Base-by-base conservation (phyloP, 1,140 invertebrate species). In the Nasonia longicornis region DNA sequence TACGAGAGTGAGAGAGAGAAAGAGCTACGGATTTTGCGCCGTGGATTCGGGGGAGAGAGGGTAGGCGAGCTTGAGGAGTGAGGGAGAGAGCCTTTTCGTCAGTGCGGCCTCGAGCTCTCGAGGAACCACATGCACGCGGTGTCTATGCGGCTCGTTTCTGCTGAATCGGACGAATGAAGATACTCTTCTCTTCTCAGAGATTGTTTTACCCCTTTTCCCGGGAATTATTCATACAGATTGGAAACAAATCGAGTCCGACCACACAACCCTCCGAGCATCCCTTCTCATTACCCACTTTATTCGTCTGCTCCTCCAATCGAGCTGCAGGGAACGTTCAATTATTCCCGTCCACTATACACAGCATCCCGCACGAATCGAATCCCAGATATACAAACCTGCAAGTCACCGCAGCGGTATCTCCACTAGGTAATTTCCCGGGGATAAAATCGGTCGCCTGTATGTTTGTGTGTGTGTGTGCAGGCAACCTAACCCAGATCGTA, bases 401-500 rank as follows among this genome's bases (percentile, higher is more conserved):
- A 16, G 20, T 71, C 22, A 31, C 69, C 26, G 29, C 71, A 20
- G 71, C 11, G 12, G n/a, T n/a, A 26, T 58, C 52, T n/a, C 20
- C 14, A 14, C 20, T 58, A 16, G 45, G 71, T 26, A 52, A 73
- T 52, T 73, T 42, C 45, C 45, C 38, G 22, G 22, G 75, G 58
- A 77, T 67, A 67, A 77, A 77, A 67, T 11, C n/a, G 75, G 20
- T 77, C 20, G 20, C 2, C 7, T 35, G 52, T 29, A 6, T 35
- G 66, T 29, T 2, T 16, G 71, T 29, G 22, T 16, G 26, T 16
- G 71, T 29, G 45, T 16, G 38, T n/a, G 69, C 16, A 20, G n/a
- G 73, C 16, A 73, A 58, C 52, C 52, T 75, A 77, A 66, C 58
- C 75, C 58, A 67, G 58, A 77, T 66, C 45, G 73, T 35, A 71